These are phyloP conservation scores for Apteryx mantelli DNA, from an alignment of 2,113 vertebrate species.

Conservation along the genomic window DNA sequence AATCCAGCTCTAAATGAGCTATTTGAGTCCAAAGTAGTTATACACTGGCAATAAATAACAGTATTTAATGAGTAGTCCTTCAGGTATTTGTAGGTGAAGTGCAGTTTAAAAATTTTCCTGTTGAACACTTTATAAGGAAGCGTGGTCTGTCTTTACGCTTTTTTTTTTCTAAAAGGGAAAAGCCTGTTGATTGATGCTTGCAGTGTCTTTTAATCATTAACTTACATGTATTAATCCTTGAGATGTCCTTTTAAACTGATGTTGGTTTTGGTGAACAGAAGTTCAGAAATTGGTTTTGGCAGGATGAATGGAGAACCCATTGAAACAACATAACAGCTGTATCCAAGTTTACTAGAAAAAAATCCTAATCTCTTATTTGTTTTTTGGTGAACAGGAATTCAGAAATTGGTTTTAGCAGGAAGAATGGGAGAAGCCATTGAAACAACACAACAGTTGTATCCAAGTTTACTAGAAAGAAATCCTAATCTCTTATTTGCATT, in stretches of 20 bases:
- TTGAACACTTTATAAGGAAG: background rate
- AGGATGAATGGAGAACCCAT: conserved; percentile 98
- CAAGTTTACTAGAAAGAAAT: conserved; percentile 97
- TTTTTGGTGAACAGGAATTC: conserved; percentile 90
- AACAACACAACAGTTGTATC: conserved; percentile 98
- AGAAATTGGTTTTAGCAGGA: conserved; percentile 98
- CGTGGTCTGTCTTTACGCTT: background rate
- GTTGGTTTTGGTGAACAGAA: conserved; percentile 80
- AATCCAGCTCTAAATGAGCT: background rate
- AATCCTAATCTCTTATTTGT: conserved; percentile 91
- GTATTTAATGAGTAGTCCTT: background rate
- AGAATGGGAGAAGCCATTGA: conserved; percentile 99
- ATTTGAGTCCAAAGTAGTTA: background rate
- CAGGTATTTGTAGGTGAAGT: background rate
- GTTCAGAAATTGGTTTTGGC: conserved; percentile 96
- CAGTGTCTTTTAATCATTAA: conserved; percentile 17
- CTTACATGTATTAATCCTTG: background rate
- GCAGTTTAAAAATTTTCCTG: background rate
- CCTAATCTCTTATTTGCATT: conserved; percentile 98
- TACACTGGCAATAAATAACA: background rate
- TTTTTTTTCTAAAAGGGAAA: background rate
- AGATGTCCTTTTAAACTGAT: conserved; percentile 41
- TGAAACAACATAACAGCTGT: conserved; percentile 97
- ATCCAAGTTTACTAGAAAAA: conserved; percentile 96
- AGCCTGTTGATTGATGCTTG: conserved; percentile 25